Evolutionary conservation across 2,797 vertebrate genomes (phyloP).

Genomic region (Trachops cirrhosus): DNA sequence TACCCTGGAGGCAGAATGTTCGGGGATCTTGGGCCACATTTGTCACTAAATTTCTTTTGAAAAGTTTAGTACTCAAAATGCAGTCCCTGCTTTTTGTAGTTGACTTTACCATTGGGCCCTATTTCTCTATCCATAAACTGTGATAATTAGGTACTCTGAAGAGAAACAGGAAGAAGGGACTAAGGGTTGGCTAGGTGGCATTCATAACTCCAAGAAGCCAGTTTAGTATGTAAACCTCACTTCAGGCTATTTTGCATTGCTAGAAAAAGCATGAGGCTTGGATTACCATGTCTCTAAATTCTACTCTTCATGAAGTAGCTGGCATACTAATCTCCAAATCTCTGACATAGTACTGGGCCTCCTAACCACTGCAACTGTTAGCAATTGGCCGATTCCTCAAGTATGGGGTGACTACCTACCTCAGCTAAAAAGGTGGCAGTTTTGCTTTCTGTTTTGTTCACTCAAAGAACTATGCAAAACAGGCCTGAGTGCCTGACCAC

Average conservation of each 20-base stretch:
- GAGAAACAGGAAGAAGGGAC: conserved; percentile 33
- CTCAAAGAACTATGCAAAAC: background rate
- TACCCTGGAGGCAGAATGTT: background rate
- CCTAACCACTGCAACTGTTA: background rate
- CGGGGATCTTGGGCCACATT: background rate
- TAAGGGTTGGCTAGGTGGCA: background rate
- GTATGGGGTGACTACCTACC: background rate
- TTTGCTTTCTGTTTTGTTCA: conserved; percentile 42
- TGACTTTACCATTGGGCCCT: background rate
- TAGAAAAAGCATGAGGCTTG: background rate
- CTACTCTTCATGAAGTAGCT: background rate
- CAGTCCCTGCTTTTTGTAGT: background rate
- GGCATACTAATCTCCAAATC: background rate
- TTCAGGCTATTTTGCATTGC: background rate
- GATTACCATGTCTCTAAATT: background rate
- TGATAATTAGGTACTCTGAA: background rate
- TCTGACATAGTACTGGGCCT: background rate
- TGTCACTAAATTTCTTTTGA: conserved; percentile 32
- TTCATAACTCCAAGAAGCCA: background rate
- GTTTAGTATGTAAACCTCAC: background rate
- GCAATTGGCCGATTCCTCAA: background rate
- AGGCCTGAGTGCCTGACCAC: background rate
- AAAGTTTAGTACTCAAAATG: background rate
- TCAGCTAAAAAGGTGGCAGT: background rate
- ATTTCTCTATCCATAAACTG: conserved; percentile 5